These are phyloP conservation scores for Trematomus loennbergii DNA, from an alignment of 2,113 vertebrate species.

Conservation along the genomic window DNA sequence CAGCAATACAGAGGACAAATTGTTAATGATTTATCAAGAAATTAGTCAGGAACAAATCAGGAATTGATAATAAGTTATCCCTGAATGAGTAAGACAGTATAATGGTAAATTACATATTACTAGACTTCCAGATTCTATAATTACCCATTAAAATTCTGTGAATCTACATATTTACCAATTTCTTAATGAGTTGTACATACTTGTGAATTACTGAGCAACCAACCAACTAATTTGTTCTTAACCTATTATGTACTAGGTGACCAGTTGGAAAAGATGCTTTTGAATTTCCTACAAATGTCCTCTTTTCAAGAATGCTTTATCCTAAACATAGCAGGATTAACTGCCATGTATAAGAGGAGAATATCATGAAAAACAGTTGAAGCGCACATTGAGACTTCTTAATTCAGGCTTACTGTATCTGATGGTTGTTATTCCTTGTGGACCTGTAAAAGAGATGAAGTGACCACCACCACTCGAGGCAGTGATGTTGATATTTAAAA, in stretches of 20 bases:
- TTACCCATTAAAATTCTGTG: background rate
- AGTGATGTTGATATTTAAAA: conserved; percentile 10
- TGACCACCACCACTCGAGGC: conserved; percentile 28
- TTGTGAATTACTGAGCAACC: too few species aligned
- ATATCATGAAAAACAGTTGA: background rate
- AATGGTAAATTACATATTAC: background rate
- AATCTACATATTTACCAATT: background rate
- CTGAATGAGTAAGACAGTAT: background rate
- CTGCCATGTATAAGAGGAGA: background rate
- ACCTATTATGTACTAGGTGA: background rate
- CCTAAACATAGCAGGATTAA: background rate
- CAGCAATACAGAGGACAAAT: background rate
- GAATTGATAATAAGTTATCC: background rate
- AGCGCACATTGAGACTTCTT: background rate
- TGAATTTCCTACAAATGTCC: too few species aligned
- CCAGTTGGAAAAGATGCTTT: too few species aligned
- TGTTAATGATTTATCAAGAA: background rate
- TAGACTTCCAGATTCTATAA: too few species aligned
- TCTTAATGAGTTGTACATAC: background rate
- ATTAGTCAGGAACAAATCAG: background rate
- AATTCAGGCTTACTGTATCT: conserved; percentile 1
- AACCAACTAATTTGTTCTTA: too few species aligned
- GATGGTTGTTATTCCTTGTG: background rate
- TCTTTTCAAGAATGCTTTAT: too few species aligned
- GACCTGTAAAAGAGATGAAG: conserved; percentile 3